phyloP scores from a whole-genome alignment of 2,888 invertebrate genomes.

The Lingula anatina region DNA sequence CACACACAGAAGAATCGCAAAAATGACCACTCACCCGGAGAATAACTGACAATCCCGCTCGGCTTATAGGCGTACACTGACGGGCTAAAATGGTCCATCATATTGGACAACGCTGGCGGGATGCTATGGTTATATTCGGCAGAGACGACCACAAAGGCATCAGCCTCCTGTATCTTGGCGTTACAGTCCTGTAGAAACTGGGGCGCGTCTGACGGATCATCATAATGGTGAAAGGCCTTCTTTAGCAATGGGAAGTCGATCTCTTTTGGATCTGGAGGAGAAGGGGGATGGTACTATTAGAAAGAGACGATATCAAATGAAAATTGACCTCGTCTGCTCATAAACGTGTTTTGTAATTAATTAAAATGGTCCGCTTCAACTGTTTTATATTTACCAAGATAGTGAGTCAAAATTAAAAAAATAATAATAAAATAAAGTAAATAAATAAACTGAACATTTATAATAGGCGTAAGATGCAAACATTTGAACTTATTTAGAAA shows the following conservation, averaged over 20 bases:
- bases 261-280: conserved; percentile 51
- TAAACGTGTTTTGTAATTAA: too few species aligned
- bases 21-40: conserved; percentile 22
- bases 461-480: too few species aligned
- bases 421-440: too few species aligned
- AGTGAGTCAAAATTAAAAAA: too few species aligned
- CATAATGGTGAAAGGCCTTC: conserved; percentile 28
- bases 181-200: conserved; percentile 19
- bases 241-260: conserved; percentile 37
- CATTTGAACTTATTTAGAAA: too few species aligned
- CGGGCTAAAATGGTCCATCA: conserved; percentile 54
- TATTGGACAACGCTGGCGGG: conserved; percentile 54
- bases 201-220: conserved; percentile 19
- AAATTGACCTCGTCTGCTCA: too few species aligned
- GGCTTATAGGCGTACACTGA: conserved; percentile 48
- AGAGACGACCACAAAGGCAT: conserved; percentile 52
- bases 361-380: too few species aligned
- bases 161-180: conserved; percentile 32
- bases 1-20: too few species aligned
- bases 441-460: too few species aligned
- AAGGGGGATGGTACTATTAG: too few species aligned
- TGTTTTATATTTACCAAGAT: too few species aligned
- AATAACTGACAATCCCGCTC: conserved; percentile 40
- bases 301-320: too few species aligned
- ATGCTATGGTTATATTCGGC: conserved; percentile 52